Percentiles rank a stretch among this genome's conserved stretches.
phyloP scores from a whole-genome alignment of 2,888 invertebrate species.

The Rhimphoctona megacephalus region DNA sequence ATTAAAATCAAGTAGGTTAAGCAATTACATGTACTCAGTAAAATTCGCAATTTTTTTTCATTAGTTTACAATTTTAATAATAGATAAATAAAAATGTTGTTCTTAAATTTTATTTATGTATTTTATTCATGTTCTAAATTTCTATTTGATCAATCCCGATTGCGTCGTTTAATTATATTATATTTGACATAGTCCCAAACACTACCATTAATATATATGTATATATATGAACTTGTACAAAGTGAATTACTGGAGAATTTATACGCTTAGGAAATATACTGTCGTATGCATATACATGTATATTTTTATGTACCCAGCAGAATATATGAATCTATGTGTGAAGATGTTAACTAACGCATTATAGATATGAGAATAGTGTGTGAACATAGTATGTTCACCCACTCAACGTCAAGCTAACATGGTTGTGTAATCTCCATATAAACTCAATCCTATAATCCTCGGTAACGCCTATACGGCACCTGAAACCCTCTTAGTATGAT shows the following conservation, averaged over 20 bases:
- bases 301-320: not conserved
- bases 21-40: not conserved
- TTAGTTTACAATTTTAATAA: not conserved
- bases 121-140: not conserved
- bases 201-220: not conserved
- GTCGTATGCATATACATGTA: not conserved
- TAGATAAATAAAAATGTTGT: not conserved
- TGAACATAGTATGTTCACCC: slow-evolving; percentile 32
- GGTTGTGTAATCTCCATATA: slow-evolving; percentile 28
- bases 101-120: not conserved
- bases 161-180: not conserved
- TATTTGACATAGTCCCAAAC: not conserved
- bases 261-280: not conserved
- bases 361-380: slow-evolving; percentile 36
- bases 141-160: not conserved
- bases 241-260: slow-evolving; percentile 11
- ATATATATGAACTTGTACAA: not conserved
- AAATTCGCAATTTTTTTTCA: not conserved
- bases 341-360: slow-evolving; percentile 16
- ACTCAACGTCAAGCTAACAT: slow-evolving; percentile 18
- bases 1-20: not conserved
- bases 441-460: slow-evolving; percentile 42
- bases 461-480: slow-evolving; percentile 11
- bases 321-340: not conserved
- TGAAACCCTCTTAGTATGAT: slow-evolving; percentile 22